These are phyloP conservation scores for Callipepla squamata DNA, from an alignment of 2,113 vertebrate species.

Conservation along the genomic window DNA sequence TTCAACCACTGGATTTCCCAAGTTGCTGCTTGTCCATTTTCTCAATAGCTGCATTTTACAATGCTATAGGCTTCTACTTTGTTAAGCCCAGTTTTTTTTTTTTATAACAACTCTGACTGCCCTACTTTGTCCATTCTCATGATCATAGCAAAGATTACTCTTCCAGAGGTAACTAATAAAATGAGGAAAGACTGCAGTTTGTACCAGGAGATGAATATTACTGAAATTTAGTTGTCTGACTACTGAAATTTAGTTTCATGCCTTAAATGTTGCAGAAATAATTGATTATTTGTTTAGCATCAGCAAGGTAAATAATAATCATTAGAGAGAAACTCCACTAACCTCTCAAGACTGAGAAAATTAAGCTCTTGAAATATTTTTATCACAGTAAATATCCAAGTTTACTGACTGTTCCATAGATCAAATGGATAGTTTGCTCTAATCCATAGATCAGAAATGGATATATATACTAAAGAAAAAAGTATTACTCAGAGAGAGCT, in stretches of 20 bases:
- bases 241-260: not conserved
- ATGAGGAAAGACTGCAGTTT: not conserved
- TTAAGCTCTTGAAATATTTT: not conserved
- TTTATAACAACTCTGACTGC: not conserved
- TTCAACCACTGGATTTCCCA: not conserved
- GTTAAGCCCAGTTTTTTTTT: not conserved
- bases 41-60: not conserved
- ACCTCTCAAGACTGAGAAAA: not conserved
- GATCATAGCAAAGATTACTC: not conserved
- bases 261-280: not conserved
- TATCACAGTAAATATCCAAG: not conserved
- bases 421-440: not conserved
- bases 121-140: not conserved
- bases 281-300: not conserved
- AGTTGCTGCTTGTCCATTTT: not conserved
- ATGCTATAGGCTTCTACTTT: fast-evolving
- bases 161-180: not conserved
- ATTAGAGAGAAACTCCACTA: not conserved
- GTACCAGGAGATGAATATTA: not conserved
- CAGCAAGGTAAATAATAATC: not conserved
- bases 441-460: not conserved
- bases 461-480: not conserved
- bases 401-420: not conserved
- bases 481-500: not conserved
- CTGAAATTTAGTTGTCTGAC: not conserved